Evolutionary conservation across 2,888 invertebrate genomes (phyloP).

Genomic region (Athripsodes cinereus): DNA sequence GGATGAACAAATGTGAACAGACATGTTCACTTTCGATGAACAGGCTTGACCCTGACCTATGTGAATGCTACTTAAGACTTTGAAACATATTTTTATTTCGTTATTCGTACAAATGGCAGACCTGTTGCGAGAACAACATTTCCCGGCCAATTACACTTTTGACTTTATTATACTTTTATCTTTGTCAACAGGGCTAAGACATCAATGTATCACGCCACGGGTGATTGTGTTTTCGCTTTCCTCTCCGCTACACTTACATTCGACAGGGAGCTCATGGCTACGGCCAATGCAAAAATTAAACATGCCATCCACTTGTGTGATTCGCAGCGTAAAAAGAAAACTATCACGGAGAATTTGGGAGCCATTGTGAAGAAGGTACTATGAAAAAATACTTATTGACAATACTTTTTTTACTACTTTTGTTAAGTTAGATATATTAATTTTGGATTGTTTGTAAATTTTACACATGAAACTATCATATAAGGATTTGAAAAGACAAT

Average conservation of each 20-base stretch:
- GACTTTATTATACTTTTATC: too few relatives aligned
- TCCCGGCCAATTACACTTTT: too few relatives aligned
- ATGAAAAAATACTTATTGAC: background rate
- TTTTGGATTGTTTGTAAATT: background rate
- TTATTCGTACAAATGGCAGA: too few relatives aligned
- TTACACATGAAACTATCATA: too few relatives aligned
- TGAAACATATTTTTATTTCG: too few relatives aligned
- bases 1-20: too few relatives aligned
- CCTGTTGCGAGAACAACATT: too few relatives aligned
- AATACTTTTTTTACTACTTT: background rate
- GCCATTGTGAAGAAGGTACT: constrained; percentile 62
- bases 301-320: constrained; percentile 74
- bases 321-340: constrained; percentile 58
- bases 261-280: constrained; percentile 70
- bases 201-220: constrained; percentile 90
- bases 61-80: too few relatives aligned
- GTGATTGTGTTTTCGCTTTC: constrained; percentile 81
- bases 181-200: constrained; percentile 56
- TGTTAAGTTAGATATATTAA: background rate
- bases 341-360: constrained; percentile 74
- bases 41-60: too few relatives aligned
- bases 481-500: too few relatives aligned
- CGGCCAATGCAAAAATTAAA: constrained; percentile 71
- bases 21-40: too few relatives aligned
- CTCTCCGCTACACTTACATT: constrained; percentile 91